These are phyloP conservation scores for Emydura subglobosa DNA, from an alignment of 2,113 vertebrate genomes.

Conservation along the genomic window DNA sequence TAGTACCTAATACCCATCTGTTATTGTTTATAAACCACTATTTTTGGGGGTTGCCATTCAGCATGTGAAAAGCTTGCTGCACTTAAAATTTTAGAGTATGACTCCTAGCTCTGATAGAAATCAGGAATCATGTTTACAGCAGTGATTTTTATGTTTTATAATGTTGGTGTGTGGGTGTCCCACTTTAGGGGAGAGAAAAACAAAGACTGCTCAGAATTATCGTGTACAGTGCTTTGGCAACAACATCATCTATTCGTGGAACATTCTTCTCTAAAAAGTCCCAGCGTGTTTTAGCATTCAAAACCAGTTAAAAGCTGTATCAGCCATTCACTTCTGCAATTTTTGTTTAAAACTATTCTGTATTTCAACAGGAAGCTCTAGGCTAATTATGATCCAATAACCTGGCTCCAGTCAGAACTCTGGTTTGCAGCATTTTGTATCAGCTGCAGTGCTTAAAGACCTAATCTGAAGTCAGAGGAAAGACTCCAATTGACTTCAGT, in stretches of 20 bases:
- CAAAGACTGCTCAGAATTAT: slow-evolving; percentile 59
- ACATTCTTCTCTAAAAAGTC: slow-evolving; percentile 58
- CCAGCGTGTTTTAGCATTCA: slow-evolving; percentile 57
- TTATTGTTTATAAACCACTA: slow-evolving; percentile 39
- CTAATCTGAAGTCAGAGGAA: slow-evolving; percentile 34
- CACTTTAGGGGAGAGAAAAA: slow-evolving; percentile 63
- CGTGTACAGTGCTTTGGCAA: slow-evolving; percentile 57
- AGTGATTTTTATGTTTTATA: slow-evolving; percentile 41
- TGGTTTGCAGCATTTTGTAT: background rate
- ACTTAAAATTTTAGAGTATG: background rate
- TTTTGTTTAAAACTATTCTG: slow-evolving; percentile 58
- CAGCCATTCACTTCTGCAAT: slow-evolving; percentile 18
- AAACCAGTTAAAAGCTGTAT: slow-evolving; percentile 62
- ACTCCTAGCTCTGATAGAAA: slow-evolving; percentile 35
- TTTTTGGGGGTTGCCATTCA: slow-evolving; percentile 30
- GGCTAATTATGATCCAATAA: slow-evolving; percentile 42
- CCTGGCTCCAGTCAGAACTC: background rate
- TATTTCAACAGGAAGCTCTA: slow-evolving; percentile 34
- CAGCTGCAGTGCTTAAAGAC: background rate
- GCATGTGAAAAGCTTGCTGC: slow-evolving; percentile 29
- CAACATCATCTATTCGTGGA: slow-evolving; percentile 68
- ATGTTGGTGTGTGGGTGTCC: slow-evolving; percentile 51
- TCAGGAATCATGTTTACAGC: slow-evolving; percentile 56
- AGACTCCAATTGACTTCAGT: slow-evolving; percentile 12
- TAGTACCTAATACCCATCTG: slow-evolving; percentile 74